These are phyloP conservation scores for Leucozona laternaria DNA, from an alignment of 2,888 invertebrate genomes.

Conservation along the genomic window DNA sequence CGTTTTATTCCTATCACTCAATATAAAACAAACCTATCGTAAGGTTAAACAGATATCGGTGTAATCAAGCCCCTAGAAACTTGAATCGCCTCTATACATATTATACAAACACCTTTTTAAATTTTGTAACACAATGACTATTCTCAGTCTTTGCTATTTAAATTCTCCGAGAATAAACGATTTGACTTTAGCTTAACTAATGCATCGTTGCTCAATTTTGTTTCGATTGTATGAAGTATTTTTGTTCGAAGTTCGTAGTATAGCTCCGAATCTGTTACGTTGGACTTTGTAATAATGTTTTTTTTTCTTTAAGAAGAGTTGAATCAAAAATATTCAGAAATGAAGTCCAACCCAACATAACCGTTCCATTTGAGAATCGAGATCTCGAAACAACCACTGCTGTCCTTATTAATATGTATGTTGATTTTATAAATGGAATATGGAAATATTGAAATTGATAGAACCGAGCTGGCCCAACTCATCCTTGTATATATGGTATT, in stretches of 20 bases:
- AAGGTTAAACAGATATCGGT: too few species aligned
- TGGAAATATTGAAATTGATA: conserved; percentile 54
- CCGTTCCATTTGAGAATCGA: neutral
- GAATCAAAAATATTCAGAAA: conserved; percentile 13
- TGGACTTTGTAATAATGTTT: neutral
- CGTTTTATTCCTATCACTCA: too few species aligned
- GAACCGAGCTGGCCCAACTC: conserved; percentile 33
- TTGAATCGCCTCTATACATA: too few species aligned
- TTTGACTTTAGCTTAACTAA: too few species aligned
- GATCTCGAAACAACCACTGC: neutral
- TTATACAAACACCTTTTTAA: too few species aligned
- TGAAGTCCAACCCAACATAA: neutral
- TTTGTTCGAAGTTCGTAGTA: neutral
- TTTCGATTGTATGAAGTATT: too few species aligned
- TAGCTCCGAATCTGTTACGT: neutral
- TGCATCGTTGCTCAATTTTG: too few species aligned
- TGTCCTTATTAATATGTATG: conserved; percentile 60
- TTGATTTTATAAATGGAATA: conserved; percentile 58
- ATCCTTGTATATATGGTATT: conserved; percentile 39
- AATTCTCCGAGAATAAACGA: too few species aligned
- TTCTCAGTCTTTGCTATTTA: too few species aligned
- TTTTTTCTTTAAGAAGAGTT: neutral
- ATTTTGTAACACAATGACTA: too few species aligned
- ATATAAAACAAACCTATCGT: too few species aligned
- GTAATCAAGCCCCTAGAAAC: too few species aligned